These are phyloP conservation scores for Oceanodroma tethys DNA, from an alignment of 2,113 vertebrate genomes.

Conservation along the genomic window DNA sequence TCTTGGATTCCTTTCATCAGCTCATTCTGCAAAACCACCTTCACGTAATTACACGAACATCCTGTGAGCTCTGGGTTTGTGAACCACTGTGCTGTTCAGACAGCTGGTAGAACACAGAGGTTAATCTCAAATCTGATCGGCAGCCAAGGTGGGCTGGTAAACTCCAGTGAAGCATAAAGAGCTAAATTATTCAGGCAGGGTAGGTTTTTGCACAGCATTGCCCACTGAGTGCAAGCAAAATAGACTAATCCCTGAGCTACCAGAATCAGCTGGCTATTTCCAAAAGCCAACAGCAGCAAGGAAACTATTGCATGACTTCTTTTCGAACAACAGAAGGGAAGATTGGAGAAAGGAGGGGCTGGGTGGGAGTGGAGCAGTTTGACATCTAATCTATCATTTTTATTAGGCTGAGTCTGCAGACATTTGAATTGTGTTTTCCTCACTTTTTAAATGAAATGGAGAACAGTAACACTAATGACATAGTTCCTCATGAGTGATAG, in stretches of 20 bases:
- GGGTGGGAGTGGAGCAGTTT: background rate
- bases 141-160: background rate
- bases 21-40: background rate
- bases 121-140: background rate
- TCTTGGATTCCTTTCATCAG: background rate
- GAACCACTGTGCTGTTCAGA: background rate
- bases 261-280: slow-evolving; percentile 35
- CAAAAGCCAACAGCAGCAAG: slow-evolving; percentile 35
- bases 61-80: background rate
- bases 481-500: background rate
- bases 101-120: background rate
- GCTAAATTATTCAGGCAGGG: background rate
- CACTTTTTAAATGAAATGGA: slow-evolving; percentile 40
- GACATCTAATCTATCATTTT: slow-evolving; percentile 51
- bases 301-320: slow-evolving; percentile 1
- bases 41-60: background rate
- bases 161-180: background rate
- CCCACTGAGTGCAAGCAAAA: slow-evolving; percentile 17
- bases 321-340: background rate
- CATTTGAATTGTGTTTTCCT: slow-evolving; percentile 48
- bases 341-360: background rate
- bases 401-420: slow-evolving; percentile 49
- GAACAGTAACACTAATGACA: background rate
- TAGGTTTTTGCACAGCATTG: background rate
- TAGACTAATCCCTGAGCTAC: slow-evolving; percentile 30